Percentiles rank a stretch among this genome's conserved stretches.
Evolutionary conservation across 2,888 invertebrate species (phyloP).

Genomic region (Drosophila niveifrons): DNA sequence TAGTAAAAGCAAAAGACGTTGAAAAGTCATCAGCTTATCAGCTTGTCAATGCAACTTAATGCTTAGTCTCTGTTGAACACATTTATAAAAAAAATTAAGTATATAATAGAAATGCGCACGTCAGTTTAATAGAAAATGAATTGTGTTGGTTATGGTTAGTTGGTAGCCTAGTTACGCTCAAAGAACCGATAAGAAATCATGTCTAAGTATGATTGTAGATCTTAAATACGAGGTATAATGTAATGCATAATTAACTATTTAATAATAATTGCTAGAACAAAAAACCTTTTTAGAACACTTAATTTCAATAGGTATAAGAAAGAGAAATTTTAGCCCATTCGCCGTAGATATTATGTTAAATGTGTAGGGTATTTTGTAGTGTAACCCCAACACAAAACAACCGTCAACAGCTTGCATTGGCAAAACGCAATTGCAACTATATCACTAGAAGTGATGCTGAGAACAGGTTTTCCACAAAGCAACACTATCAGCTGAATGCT

Average conservation of each 20-base stretch:
- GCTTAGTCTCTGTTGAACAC: not conserved
- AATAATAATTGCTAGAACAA: no score
- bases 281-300: no score
- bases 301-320: no score
- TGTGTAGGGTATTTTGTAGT: conserved; percentile 23
- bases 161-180: no score
- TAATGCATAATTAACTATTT: no score
- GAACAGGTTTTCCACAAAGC: conserved; percentile 44
- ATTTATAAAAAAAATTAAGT: not conserved
- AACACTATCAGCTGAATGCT: conserved; percentile 36
- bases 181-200: no score
- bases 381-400: no score
- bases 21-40: not conserved
- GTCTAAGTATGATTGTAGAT: no score
- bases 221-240: no score
- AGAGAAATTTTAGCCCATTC: not conserved
- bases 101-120: not conserved
- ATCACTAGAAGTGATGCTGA: conserved; percentile 20
- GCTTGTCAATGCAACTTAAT: no score
- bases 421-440: conserved; percentile 42
- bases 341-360: not conserved
- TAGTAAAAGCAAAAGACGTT: not conserved
- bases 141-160: not conserved
- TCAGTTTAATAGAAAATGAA: not conserved
- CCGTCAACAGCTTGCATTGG: not conserved